Evolutionary conservation across 2,113 vertebrate species (phyloP).

Genomic region (Muscicapa adusta): DNA sequence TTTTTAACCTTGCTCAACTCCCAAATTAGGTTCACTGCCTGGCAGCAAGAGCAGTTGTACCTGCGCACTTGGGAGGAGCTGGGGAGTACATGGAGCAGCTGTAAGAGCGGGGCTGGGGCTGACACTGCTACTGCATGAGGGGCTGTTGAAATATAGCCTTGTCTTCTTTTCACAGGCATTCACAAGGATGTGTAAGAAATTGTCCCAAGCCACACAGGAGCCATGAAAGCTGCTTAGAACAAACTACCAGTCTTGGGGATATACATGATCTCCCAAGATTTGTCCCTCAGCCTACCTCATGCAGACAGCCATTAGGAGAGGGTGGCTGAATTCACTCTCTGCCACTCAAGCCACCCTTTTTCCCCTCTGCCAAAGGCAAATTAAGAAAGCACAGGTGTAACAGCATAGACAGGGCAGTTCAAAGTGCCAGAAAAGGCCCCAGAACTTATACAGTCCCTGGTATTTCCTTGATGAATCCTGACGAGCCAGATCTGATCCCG

Average conservation of each 20-base stretch:
- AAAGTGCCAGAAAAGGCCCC: not conserved
- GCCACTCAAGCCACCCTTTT: not conserved
- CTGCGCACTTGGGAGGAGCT: not conserved
- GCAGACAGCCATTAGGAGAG: not conserved
- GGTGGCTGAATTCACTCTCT: not conserved
- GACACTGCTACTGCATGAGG: not conserved
- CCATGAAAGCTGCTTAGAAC: not conserved
- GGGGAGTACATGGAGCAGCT: not conserved
- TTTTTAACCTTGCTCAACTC: conserved; percentile 23
- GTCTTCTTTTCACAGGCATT: not conserved
- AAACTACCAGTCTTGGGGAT: not conserved
- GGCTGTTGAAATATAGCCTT: not conserved
- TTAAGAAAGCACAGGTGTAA: not conserved
- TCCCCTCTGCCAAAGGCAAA: not conserved
- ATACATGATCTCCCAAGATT: not conserved
- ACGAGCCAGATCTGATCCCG: not conserved
- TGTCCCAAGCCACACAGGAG: not conserved
- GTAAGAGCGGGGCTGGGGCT: not conserved
- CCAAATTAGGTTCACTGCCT: not conserved
- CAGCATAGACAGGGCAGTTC: not conserved
- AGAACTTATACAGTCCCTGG: not conserved
- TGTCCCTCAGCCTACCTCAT: not conserved
- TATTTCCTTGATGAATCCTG: not conserved
- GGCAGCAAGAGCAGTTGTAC: not conserved
- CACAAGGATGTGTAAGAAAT: not conserved